These are phyloP conservation scores for Cyclophora albipunctata DNA, from an alignment of 2,888 invertebrate genomes.

Conservation along the genomic window DNA sequence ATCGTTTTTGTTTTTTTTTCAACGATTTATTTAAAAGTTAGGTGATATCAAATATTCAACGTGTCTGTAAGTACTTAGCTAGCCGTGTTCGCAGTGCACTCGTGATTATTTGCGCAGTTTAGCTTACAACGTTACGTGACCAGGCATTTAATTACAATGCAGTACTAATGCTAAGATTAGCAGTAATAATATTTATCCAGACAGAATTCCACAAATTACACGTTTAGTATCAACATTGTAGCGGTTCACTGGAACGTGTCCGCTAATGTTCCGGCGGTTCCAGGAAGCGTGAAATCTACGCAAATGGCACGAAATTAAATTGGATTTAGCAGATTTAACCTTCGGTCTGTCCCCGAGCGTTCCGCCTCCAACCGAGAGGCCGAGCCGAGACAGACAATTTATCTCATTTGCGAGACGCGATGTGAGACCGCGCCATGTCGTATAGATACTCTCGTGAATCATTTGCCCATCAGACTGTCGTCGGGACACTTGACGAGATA, in stretches of 20 bases:
- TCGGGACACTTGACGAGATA: constrained; percentile 28
- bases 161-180: constrained; percentile 1
- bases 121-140: constrained; percentile 1
- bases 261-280: constrained; percentile 37
- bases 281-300: constrained; percentile 45
- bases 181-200: constrained; percentile 5
- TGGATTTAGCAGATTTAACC: constrained; percentile 62
- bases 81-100: no score
- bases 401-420: constrained; percentile 37
- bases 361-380: constrained; percentile 25
- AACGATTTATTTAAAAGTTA: no score
- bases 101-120: no score
- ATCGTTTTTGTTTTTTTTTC: no score
- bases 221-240: constrained; percentile 37
- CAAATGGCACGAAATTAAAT: constrained; percentile 33
- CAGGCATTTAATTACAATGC: not conserved
- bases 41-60: no score
- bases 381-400: constrained; percentile 46
- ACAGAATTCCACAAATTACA: not conserved
- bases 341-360: constrained; percentile 53
- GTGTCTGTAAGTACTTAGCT: no score
- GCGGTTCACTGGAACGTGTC: constrained; percentile 37
- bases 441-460: constrained; percentile 49
- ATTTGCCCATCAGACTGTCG: constrained; percentile 34
- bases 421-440: constrained; percentile 28